phyloP scores from a whole-genome alignment of 23 tunicate genomes.

The Oikopleura vanhoeffeni region DNA sequence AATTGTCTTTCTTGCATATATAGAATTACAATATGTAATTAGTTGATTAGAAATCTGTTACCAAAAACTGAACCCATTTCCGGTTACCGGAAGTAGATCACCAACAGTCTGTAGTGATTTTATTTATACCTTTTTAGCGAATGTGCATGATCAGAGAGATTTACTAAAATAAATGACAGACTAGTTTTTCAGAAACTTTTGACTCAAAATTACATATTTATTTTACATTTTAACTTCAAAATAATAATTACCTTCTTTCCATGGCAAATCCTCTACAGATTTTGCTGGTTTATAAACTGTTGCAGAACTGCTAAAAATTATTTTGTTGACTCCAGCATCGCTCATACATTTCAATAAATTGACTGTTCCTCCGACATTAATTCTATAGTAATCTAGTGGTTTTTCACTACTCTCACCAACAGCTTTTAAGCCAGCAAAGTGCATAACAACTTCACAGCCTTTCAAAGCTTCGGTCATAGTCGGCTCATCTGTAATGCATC shows the following conservation, averaged over 20 bases:
- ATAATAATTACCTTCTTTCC: slow-evolving; percentile 30
- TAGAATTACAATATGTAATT: too few relatives aligned
- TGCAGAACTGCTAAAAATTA: slow-evolving; percentile 91
- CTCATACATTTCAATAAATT: not conserved
- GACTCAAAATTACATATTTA: slow-evolving; percentile 48
- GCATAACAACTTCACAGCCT: slow-evolving; percentile 42
- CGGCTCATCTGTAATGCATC: slow-evolving; percentile 38
- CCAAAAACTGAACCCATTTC: too few relatives aligned
- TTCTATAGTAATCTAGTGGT: slow-evolving; percentile 56
- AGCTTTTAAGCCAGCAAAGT: slow-evolving; percentile 77
- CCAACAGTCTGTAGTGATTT: too few relatives aligned
- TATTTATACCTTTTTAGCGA: too few relatives aligned
- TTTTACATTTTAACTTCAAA: slow-evolving; percentile 44
- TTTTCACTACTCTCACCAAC: slow-evolving; percentile 73
- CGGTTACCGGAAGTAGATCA: too few relatives aligned
- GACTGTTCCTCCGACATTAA: slow-evolving; percentile 40
- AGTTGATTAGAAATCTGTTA: too few relatives aligned
- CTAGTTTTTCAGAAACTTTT: not conserved
- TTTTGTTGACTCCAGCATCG: too few relatives aligned
- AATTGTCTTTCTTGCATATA: too few relatives aligned
- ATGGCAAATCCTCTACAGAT: slow-evolving; percentile 51
- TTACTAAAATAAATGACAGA: not conserved
- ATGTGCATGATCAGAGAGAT: too few relatives aligned
- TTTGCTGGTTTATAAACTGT: slow-evolving; percentile 61
- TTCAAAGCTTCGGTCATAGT: slow-evolving; percentile 26